Base-by-base conservation (phyloP, 2,888 invertebrate species). In the Microplitis deprimator region DNA sequence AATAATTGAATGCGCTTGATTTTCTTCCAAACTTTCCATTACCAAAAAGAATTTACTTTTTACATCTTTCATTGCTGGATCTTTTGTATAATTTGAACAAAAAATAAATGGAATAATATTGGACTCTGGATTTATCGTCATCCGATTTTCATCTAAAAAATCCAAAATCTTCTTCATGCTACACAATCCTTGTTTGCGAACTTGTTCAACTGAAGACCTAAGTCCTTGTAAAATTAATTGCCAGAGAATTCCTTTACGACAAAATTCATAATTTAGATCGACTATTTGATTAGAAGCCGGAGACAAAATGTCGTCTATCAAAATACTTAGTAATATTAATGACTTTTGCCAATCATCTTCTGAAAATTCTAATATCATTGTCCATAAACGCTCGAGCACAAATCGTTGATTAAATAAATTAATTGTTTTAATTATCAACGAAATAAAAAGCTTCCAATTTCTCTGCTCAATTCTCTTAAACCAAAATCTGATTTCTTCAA, bases 1-100 rank as follows among this genome's bases (percentile, higher is more conserved):
- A 77, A 92, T 89, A 13, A 95, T 93, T 78, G 96, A 92, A 89
- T 96, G 95, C 74, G 92, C 91, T 85, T 95, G 95, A 84, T 94
- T 95, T 86, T 96, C 96, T 88, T 95, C 94, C 68, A 95, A 90
- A 68, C 93, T 92, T 86, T 96, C 95, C 69, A 95, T 87, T 20
- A 96, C 87, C 68, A 94, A 90, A 82, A 95, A 93, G 85, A 92
- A 94, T 83, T 93, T 91, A 20, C 20, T 20, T 20, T 8, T 50
- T 1, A 50, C 8, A 7, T 78, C 91, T 87, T 92, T 92, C 91
- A 6, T 7, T 10, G 50, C 50, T 7, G 50, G 50, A 50, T 10
- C 13, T 10, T 50, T 50, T 50, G 1, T 20, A 20, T 20, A 1
- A 1, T 20, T 20, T 20, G 20, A 20, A 20, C 20, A 20, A 20